These are phyloP conservation scores for sheep (Ovis aries) DNA, from an alignment of 2,113 vertebrate species.

Conservation along the genomic window ARS-UI_Ramb_v3.0 NC_056061.1:45914501-45915000, in stretches of 20 bases:
- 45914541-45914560: background rate
- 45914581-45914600: background rate
- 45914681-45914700: constrained; percentile 57
- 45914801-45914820: background rate
- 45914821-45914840: background rate
- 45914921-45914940: background rate
- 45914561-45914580: background rate
- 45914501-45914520: background rate
- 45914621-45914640: constrained; percentile 56
- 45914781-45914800: background rate
- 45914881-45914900: background rate
- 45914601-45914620: background rate
- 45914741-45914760: background rate
- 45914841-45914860: background rate
- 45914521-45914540: background rate
- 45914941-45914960: background rate
- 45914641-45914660: constrained; percentile 48
- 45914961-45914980: background rate
- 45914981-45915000: background rate
- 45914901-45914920: background rate
- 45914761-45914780: constrained; percentile 20
- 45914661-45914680: constrained; percentile 59
- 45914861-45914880: background rate
- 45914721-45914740: constrained; percentile 29
- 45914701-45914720: constrained; percentile 44